Percentiles rank a stretch among this genome's conserved stretches.
phyloP scores from a whole-genome alignment of 2,113 vertebrate species.

The Trematocara zebra region DNA sequence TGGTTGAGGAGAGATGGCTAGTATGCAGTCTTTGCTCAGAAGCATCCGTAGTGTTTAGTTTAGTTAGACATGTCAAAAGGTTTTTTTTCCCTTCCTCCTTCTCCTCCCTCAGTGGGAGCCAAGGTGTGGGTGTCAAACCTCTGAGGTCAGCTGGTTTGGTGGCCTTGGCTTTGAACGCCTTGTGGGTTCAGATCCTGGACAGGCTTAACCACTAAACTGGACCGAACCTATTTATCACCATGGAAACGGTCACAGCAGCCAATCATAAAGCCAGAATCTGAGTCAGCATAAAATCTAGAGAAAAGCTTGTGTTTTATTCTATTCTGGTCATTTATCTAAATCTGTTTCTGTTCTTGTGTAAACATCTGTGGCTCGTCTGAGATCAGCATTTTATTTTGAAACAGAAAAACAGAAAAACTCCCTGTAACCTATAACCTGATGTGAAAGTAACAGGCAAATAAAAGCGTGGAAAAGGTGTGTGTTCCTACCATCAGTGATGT shows the following conservation, averaged over 20 bases:
- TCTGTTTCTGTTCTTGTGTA: neutral
- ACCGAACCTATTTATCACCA: constrained; percentile 38
- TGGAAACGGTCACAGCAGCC: constrained; percentile 36
- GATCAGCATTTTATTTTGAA: neutral
- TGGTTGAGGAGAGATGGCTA: neutral
- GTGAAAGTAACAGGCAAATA: neutral
- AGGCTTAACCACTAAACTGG: constrained; percentile 39
- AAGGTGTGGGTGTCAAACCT: constrained; percentile 62
- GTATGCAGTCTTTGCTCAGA: neutral
- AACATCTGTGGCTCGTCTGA: neutral
- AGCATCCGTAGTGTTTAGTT: neutral
- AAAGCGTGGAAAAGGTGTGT: neutral
- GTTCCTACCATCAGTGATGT: neutral
- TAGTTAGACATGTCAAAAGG: neutral
- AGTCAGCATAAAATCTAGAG: constrained; percentile 48
- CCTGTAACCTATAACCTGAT: neutral
- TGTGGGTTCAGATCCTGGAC: constrained; percentile 59
- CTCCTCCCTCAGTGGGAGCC: constrained; percentile 8
- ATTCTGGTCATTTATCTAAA: neutral
- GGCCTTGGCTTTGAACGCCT: constrained; percentile 59
- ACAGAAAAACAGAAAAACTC: neutral
- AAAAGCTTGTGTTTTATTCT: neutral
- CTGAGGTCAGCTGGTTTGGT: constrained; percentile 58
- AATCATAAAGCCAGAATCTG: constrained; percentile 22
- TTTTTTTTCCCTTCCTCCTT: neutral